Conservation (phyloP, 2,113 vertebrate species). For the Megatriorchis doriae region DNA sequence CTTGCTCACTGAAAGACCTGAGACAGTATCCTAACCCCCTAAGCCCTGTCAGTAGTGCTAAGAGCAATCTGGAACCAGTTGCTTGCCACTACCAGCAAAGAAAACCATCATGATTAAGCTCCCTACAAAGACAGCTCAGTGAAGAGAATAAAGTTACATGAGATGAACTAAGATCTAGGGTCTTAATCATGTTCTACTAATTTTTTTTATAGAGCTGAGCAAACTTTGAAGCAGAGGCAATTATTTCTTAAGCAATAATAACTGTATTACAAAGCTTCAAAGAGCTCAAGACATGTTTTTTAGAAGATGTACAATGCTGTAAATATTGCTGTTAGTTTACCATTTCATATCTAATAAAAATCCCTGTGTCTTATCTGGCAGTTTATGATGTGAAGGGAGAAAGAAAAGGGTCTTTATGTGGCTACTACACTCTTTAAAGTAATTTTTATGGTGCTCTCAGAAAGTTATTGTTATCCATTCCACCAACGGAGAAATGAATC, state of each 20-base stretch:
- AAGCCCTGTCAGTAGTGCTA: neutral
- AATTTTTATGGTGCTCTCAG: constrained; percentile 47
- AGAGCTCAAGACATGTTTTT: neutral
- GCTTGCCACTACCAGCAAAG: neutral
- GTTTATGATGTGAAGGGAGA: constrained; percentile 35
- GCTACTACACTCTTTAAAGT: constrained; percentile 41
- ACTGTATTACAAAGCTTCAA: neutral
- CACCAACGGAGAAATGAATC: constrained; percentile 28
- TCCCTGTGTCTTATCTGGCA: neutral
- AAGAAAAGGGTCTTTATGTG: constrained; percentile 29
- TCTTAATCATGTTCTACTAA: neutral
- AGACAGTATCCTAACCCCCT: neutral
- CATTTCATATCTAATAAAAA: constrained; percentile 30
- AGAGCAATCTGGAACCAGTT: neutral
- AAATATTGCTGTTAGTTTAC: constrained; percentile 40
- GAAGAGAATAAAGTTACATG: neutral
- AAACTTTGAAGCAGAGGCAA: neutral
- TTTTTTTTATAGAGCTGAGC: neutral
- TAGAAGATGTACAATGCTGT: neutral
- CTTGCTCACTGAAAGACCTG: neutral
- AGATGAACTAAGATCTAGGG: neutral
- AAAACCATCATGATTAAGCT: neutral
- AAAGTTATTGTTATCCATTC: constrained; percentile 46
- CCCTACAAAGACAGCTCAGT: neutral
- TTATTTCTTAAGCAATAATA: constrained; percentile 40